Percentiles rank a stretch among this genome's conserved stretches.
Evolutionary conservation across 2,797 vertebrate species (phyloP).

Genomic region (Esox lucius): DNA sequence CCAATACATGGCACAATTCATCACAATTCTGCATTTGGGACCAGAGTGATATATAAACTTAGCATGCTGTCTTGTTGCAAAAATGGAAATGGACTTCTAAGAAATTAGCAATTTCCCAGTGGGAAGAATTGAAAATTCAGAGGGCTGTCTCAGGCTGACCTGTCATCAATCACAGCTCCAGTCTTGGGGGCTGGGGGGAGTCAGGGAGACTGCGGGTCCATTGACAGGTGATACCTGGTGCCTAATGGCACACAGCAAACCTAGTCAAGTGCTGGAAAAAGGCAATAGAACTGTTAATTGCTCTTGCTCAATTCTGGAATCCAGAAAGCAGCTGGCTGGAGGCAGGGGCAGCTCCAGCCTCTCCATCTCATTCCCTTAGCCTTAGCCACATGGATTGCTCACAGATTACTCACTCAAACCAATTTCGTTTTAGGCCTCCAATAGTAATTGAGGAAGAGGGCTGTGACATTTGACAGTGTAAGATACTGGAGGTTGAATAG

Average conservation of each 20-base stretch:
- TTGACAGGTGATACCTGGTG: slow-evolving; percentile 85
- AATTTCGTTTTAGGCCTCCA: slow-evolving; percentile 47
- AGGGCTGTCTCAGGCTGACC: slow-evolving; percentile 89
- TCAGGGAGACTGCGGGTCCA: slow-evolving; percentile 59
- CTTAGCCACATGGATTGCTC: slow-evolving; percentile 15
- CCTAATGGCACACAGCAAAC: slow-evolving; percentile 86
- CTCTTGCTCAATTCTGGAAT: slow-evolving; percentile 52
- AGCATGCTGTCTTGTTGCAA: slow-evolving; percentile 84
- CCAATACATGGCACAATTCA: slow-evolving; percentile 84
- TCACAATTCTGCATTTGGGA: slow-evolving; percentile 88
- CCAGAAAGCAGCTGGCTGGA: slow-evolving; percentile 44
- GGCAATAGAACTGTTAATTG: slow-evolving; percentile 80
- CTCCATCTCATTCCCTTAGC: slow-evolving; percentile 14
- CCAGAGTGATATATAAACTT: slow-evolving; percentile 92
- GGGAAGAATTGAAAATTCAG: slow-evolving; percentile 95
- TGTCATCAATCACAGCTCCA: slow-evolving; percentile 96
- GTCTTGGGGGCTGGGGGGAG: slow-evolving; percentile 79
- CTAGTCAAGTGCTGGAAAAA: slow-evolving; percentile 73
- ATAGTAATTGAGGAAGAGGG: slow-evolving; percentile 45
- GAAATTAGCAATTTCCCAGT: slow-evolving; percentile 99
- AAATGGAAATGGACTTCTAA: slow-evolving; percentile 95
- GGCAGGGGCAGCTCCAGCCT: not conserved
- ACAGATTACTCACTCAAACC: slow-evolving; percentile 52
- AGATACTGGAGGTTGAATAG: slow-evolving; percentile 26
- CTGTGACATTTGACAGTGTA: slow-evolving; percentile 43